These are phyloP conservation scores for Danio jaintianensis DNA, from an alignment of 2,797 vertebrate species.

Conservation along the genomic window DNA sequence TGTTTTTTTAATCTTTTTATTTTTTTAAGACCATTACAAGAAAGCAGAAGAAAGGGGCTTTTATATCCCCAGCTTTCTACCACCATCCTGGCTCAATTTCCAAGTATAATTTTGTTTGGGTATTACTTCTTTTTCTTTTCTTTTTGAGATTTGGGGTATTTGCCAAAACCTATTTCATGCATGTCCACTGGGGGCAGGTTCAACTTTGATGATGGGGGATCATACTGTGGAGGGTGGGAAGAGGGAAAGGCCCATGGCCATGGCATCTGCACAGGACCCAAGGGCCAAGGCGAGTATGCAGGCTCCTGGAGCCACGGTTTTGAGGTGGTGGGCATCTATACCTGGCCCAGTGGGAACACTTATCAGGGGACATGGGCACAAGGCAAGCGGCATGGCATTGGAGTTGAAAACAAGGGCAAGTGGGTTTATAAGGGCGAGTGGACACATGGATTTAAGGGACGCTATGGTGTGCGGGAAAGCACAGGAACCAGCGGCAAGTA, in stretches of 20 bases:
- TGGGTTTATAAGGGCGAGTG: slow-evolving; percentile 99
- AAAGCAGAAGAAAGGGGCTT: neutral
- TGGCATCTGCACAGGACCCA: slow-evolving; percentile 98
- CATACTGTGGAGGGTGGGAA: slow-evolving; percentile 99
- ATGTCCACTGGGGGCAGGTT: slow-evolving; percentile 99
- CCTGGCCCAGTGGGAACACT: slow-evolving; percentile 99
- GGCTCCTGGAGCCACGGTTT: slow-evolving; percentile 98
- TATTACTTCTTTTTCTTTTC: slow-evolving; percentile 74
- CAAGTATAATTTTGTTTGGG: slow-evolving; percentile 9
- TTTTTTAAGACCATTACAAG: neutral
- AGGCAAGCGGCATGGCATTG: slow-evolving; percentile 97
- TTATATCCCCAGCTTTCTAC: slow-evolving; percentile 1
- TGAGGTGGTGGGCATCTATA: slow-evolving; percentile 98
- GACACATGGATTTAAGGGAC: slow-evolving; percentile 98
- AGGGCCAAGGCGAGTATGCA: slow-evolving; percentile 98
- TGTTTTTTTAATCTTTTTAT: slow-evolving; percentile 57
- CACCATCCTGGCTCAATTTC: slow-evolving; percentile 10
- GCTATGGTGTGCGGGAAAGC: slow-evolving; percentile 95
- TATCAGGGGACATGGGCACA: slow-evolving; percentile 99
- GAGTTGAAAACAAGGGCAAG: slow-evolving; percentile 97
- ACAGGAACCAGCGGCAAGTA: slow-evolving; percentile 94
- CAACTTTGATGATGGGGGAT: slow-evolving; percentile 99
- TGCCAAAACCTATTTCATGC: slow-evolving; percentile 98
- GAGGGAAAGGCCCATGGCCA: slow-evolving; percentile 99
- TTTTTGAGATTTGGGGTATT: slow-evolving; percentile 86